Evolutionary conservation across 2,888 invertebrate species (phyloP).

Genomic region (Byasa hedistus): DNA sequence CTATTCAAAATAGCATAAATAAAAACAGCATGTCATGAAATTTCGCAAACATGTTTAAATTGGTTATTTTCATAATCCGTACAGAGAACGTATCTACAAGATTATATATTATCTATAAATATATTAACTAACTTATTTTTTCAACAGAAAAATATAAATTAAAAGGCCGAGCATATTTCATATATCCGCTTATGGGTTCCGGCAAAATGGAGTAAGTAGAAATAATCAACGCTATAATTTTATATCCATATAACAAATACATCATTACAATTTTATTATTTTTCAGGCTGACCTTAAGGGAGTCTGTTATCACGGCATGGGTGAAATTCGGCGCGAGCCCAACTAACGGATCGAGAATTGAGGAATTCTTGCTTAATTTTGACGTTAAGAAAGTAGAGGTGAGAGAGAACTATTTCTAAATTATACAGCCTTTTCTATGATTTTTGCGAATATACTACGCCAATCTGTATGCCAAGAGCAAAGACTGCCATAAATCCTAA

Average conservation of each 20-base stretch:
- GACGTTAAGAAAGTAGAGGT: slow-evolving; percentile 24
- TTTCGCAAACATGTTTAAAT: no score
- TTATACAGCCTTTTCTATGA: neutral
- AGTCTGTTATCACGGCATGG: slow-evolving; percentile 11
- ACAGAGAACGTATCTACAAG: no score
- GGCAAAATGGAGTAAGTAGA: slow-evolving; percentile 26
- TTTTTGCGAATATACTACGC: no score
- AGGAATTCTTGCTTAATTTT: slow-evolving; percentile 21
- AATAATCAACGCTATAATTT: neutral
- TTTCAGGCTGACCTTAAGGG: slow-evolving; percentile 21
- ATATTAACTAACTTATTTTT: neutral
- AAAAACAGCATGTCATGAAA: no score
- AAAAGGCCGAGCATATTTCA: slow-evolving; percentile 21
- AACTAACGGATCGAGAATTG: slow-evolving; percentile 11
- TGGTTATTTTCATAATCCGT: no score
- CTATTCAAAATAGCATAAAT: no score
- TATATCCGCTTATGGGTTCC: slow-evolving; percentile 24
- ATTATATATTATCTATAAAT: no score
- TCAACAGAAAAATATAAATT: slow-evolving; percentile 27
- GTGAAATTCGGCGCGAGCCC: slow-evolving; percentile 12
- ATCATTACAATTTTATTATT: neutral
- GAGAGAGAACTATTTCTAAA: neutral
- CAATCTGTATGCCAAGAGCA: no score
- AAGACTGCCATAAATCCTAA: no score
- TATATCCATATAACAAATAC: neutral